phyloP scores from a whole-genome alignment of 2,797 vertebrate genomes.

The Taeniopygia guttata region DNA sequence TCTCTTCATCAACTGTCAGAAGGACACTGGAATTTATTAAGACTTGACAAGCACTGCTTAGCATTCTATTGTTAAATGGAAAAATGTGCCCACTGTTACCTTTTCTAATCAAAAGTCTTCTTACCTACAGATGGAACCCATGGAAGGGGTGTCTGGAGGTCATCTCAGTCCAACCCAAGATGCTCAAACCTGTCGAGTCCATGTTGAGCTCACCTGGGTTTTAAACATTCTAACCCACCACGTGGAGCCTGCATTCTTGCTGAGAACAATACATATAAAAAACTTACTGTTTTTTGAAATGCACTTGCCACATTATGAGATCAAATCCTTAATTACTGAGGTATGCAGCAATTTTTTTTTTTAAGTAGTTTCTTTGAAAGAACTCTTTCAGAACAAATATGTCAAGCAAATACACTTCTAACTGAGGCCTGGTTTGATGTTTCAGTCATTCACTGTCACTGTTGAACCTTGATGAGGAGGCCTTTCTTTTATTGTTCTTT shows the following conservation, averaged over 20 bases:
- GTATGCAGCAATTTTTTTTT: background rate
- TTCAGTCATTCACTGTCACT: background rate
- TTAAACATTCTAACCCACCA: background rate
- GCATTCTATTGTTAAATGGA: slow-evolving; percentile 31
- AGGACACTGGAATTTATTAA: background rate
- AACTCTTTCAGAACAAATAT: background rate
- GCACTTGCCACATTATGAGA: background rate
- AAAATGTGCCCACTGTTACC: background rate
- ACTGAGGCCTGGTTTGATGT: background rate
- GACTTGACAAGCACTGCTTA: background rate
- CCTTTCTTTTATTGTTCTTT: background rate
- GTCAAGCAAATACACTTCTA: background rate
- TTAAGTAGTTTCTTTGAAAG: background rate
- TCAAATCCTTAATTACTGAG: background rate
- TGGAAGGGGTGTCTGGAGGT: background rate
- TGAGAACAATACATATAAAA: background rate
- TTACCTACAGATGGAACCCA: background rate
- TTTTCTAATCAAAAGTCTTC: background rate
- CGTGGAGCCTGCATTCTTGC: background rate
- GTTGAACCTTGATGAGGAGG: background rate
- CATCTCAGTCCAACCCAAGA: background rate
- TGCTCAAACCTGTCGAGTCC: background rate
- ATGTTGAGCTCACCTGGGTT: background rate
- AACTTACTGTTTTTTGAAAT: background rate
- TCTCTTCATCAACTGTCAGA: background rate